A percentile compares a stretch with the other conserved stretches of the same genome.
These are phyloP conservation scores for Megalops cyprinoides DNA, from an alignment of 2,797 vertebrate genomes.

Conservation along the genomic window DNA sequence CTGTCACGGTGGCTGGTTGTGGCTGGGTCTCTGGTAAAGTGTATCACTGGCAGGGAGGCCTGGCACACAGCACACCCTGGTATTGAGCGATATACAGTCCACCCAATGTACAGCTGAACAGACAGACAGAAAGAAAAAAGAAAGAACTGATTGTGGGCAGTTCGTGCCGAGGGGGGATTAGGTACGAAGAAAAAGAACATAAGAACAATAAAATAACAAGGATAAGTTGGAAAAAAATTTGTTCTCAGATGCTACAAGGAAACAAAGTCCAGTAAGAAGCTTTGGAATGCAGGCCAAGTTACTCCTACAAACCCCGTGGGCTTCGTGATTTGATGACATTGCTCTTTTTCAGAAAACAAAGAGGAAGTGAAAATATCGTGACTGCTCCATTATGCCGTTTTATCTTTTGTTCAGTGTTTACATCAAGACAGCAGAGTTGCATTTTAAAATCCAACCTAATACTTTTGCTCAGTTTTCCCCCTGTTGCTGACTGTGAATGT, in stretches of 20 bases:
- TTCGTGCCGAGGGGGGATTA: background rate
- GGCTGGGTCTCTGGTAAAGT: background rate
- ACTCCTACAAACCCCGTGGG: slow-evolving; percentile 1
- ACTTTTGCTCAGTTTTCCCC: background rate
- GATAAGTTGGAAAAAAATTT: background rate
- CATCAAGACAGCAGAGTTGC: background rate
- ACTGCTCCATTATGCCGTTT: background rate
- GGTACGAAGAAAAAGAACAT: background rate
- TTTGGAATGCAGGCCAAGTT: background rate
- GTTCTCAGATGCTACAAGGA: background rate
- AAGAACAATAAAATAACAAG: no score
- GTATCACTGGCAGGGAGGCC: background rate
- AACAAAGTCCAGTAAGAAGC: background rate
- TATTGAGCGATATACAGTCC: background rate
- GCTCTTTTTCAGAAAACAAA: background rate
- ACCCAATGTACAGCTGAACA: background rate
- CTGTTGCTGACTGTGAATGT: background rate
- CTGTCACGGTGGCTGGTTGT: background rate
- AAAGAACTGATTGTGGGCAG: background rate
- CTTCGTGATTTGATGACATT: background rate
- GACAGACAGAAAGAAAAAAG: background rate
- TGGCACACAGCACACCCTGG: background rate
- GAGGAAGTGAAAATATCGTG: background rate
- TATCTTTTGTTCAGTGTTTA: background rate
- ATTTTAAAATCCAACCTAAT: background rate